Conservation (phyloP, 2,113 vertebrate genomes). For the Lophura nycthemera region DNA sequence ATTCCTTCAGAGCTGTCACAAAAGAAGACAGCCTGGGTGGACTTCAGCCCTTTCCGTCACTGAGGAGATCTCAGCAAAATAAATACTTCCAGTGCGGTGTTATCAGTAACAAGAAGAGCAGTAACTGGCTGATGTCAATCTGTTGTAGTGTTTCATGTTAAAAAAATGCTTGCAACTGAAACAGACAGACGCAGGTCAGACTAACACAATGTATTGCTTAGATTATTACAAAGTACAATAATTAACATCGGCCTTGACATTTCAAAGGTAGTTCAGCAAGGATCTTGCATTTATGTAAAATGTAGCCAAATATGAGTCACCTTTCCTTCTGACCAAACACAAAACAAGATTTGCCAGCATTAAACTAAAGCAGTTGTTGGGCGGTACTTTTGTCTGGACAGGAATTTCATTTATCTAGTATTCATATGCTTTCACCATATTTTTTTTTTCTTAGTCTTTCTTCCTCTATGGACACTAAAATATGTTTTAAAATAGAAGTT, state of each 20-base stretch:
- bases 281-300: neutral
- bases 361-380: neutral
- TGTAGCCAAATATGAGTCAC: neutral
- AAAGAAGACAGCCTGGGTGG: neutral
- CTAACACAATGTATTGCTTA: neutral
- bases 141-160: neutral
- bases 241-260: neutral
- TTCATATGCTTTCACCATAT: neutral
- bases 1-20: neutral
- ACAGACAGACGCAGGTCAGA: neutral
- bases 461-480: neutral
- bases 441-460: neutral
- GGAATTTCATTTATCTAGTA: neutral
- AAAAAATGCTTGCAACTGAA: neutral
- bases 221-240: neutral
- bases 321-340: neutral
- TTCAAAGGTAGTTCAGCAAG: neutral
- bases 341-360: neutral
- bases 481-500: neutral
- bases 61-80: neutral
- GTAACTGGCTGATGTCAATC: neutral
- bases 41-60: neutral
- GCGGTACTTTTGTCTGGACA: neutral
- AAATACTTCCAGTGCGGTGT: neutral
- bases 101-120: neutral